Evolutionary conservation across 2,888 invertebrate genomes (phyloP).

Genomic region (Acanthopleura granulata): DNA sequence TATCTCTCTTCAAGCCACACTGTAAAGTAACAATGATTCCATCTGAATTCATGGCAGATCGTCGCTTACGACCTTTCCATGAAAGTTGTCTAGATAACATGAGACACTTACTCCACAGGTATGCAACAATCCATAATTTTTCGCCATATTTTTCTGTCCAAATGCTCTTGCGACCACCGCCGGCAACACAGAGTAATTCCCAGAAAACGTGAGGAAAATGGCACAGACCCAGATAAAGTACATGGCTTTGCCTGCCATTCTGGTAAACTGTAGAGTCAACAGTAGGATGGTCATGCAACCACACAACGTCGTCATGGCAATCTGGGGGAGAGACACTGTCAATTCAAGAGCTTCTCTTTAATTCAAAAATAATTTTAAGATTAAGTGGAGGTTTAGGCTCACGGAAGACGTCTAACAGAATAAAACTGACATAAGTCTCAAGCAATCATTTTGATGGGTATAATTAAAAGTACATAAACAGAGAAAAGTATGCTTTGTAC

Average conservation of each 20-base stretch:
- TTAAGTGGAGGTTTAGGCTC: no score
- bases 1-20: no score
- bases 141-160: slow-evolving; percentile 60
- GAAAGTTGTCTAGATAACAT: slow-evolving; percentile 37
- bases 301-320: slow-evolving; percentile 40
- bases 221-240: slow-evolving; percentile 64
- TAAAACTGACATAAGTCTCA: no score
- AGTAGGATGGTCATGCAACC: slow-evolving; percentile 37
- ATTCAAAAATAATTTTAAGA: no score
- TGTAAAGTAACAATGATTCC: no score
- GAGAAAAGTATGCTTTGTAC: no score
- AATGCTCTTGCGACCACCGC: slow-evolving; percentile 65
- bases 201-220: slow-evolving; percentile 64
- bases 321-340: no score
- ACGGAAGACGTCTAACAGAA: no score
- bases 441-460: no score
- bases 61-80: background rate
- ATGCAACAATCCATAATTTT: slow-evolving; percentile 65
- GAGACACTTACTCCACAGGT: slow-evolving; percentile 37
- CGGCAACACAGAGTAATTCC: slow-evolving; percentile 66
- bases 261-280: slow-evolving; percentile 46
- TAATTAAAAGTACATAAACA: no score
- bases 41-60: background rate
- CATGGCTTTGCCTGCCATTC: slow-evolving; percentile 48
- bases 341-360: no score